Conservation (phyloP, 1,140 invertebrate genomes). For the Zeugodacus cucurbitae region DNA sequence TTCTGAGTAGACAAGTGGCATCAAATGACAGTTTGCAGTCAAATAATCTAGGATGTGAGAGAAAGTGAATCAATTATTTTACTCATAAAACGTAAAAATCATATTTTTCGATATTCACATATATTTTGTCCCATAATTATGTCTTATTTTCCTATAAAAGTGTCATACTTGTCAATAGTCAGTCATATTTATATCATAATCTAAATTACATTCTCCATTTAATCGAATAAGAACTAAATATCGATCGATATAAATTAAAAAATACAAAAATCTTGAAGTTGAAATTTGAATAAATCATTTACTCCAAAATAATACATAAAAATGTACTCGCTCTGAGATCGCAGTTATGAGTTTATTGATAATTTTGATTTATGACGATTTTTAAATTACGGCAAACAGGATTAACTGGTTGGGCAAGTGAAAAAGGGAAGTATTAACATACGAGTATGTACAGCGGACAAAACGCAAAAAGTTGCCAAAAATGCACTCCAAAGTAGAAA, state of each 20-base stretch:
- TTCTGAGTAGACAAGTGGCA: neutral
- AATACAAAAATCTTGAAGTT: neutral
- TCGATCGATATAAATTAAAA: neutral
- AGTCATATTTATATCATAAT: neutral
- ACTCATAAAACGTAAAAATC: neutral
- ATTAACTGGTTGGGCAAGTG: neutral
- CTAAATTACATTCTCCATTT: neutral
- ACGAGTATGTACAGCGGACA: neutral
- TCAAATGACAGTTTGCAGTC: neutral
- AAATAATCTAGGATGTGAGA: neutral
- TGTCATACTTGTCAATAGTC: neutral
- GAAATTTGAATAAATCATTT: neutral
- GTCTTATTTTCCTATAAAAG: constrained; percentile 2
- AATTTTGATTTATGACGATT: constrained; percentile 31
- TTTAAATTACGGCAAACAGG: constrained; percentile 5
- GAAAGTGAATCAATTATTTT: neutral
- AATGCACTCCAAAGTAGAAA: neutral
- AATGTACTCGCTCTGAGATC: neutral
- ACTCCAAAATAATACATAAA: neutral
- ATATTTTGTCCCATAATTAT: neutral
- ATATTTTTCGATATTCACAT: neutral
- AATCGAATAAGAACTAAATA: neutral
- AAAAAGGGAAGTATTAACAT: neutral
- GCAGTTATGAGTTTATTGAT: constrained; percentile 17
- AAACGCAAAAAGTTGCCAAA: neutral